Conservation (phyloP, 2,797 vertebrate species). For the Syngnathus acus region DNA sequence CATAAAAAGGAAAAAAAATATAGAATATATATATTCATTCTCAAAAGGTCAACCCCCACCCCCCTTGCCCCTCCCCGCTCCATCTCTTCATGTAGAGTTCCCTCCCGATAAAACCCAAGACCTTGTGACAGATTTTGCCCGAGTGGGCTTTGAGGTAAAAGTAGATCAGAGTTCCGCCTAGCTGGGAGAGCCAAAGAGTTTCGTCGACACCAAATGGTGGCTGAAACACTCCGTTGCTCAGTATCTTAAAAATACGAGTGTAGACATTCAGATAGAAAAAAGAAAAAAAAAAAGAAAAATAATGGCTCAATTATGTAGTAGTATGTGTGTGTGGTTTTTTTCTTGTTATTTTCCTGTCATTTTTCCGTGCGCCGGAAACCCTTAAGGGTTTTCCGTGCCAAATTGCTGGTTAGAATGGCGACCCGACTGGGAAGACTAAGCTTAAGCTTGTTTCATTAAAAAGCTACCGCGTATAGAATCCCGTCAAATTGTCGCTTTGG, state of each 20-base stretch:
- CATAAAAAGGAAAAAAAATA: conserved; percentile 72
- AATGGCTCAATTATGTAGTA: conserved; percentile 82
- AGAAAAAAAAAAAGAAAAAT: conserved; percentile 61
- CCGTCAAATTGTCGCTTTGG: conserved; percentile 64
- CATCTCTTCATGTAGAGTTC: conserved; percentile 54
- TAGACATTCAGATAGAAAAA: conserved; percentile 48
- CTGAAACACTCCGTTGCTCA: conserved; percentile 73
- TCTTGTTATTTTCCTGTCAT: conserved; percentile 26
- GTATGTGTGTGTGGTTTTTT: conserved; percentile 20
- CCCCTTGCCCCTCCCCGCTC: conserved; percentile 47
- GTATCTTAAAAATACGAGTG: conserved; percentile 74
- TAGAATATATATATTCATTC: conserved; percentile 43
- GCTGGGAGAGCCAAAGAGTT: conserved; percentile 68
- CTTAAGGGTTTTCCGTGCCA: conserved; percentile 71
- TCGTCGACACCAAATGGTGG: conserved; percentile 70
- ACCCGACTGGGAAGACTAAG: conserved; percentile 60
- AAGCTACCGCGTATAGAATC: conserved; percentile 29
- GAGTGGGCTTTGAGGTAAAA: conserved; percentile 95
- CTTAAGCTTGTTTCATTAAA: conserved; percentile 35
- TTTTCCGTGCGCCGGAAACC: conserved; percentile 74
- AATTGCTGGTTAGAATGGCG: conserved; percentile 85
- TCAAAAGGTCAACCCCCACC: conserved; percentile 55
- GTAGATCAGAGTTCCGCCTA: conserved; percentile 81
- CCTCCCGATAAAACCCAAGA: conserved; percentile 70
- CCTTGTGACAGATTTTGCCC: conserved; percentile 75